Conservation (phyloP, 2,113 vertebrate genomes). For the Podilymbus podiceps region DNA sequence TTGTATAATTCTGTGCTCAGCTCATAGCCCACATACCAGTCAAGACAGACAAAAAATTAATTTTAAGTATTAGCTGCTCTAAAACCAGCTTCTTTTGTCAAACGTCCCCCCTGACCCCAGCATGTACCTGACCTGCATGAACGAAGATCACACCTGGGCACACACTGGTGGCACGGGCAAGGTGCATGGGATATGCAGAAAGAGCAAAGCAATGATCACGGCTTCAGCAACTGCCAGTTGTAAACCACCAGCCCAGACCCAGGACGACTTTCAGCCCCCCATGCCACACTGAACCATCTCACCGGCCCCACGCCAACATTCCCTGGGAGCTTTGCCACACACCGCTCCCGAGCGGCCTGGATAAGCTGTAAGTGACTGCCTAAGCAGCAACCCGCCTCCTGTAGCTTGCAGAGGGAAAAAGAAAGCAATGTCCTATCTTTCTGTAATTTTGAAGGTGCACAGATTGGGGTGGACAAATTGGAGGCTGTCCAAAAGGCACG, state of each 20-base stretch:
- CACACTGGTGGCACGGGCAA: rapidly evolving
- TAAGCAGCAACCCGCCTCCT: not conserved
- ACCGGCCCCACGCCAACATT: not conserved
- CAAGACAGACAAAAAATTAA: not conserved
- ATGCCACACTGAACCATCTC: not conserved
- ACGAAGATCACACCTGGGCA: not conserved
- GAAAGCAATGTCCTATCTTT: not conserved
- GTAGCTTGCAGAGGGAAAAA: not conserved
- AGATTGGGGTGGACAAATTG: not conserved
- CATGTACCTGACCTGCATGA: rapidly evolving
- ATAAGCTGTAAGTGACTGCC: not conserved
- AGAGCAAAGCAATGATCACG: not conserved
- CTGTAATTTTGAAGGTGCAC: not conserved
- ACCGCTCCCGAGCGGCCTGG: not conserved
- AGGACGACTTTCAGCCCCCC: not conserved
- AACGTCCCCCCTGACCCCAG: not conserved
- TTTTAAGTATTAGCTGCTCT: not conserved
- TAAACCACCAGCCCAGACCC: not conserved
- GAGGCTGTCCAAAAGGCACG: not conserved
- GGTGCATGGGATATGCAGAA: rapidly evolving
- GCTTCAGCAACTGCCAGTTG: not conserved
- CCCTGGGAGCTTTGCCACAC: not conserved
- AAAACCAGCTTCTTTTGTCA: not conserved
- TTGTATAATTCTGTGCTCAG: not conserved
- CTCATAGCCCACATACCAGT: not conserved